Conservation (phyloP, 2,113 vertebrate genomes). For the Petrocephalus microphthalmus region DNA sequence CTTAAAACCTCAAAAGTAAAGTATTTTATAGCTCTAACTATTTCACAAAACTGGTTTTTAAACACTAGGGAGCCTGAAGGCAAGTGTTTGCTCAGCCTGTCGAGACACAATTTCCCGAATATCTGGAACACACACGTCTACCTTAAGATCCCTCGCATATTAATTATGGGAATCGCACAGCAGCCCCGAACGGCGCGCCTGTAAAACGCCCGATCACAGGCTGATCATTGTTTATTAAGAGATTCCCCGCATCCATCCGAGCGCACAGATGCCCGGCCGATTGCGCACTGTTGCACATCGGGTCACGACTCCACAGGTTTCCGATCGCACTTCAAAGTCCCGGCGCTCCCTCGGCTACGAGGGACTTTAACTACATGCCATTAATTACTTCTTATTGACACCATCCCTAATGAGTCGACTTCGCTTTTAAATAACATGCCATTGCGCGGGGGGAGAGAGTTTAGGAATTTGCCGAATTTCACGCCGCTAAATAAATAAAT, state of each 20-base stretch:
- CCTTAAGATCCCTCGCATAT: background rate
- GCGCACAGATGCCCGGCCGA: background rate
- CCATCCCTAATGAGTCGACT: background rate
- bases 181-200: background rate
- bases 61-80: background rate
- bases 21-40: background rate
- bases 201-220: background rate
- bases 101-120: background rate
- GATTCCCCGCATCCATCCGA: background rate
- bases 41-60: slow-evolving; percentile 15
- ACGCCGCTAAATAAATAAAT: background rate
- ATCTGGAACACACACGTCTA: background rate
- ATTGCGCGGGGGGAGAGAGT: background rate
- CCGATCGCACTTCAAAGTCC: background rate
- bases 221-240: background rate
- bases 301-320: slow-evolving; percentile 4
- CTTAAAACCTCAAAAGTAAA: background rate
- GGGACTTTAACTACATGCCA: background rate
- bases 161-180: background rate
- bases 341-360: background rate
- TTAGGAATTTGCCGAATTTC: background rate
- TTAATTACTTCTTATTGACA: background rate
- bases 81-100: background rate
- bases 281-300: slow-evolving; percentile 12
- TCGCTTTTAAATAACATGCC: background rate